phyloP scores from a whole-genome alignment of 2,888 invertebrate species.

The Coronaproctus castanopsis region DNA sequence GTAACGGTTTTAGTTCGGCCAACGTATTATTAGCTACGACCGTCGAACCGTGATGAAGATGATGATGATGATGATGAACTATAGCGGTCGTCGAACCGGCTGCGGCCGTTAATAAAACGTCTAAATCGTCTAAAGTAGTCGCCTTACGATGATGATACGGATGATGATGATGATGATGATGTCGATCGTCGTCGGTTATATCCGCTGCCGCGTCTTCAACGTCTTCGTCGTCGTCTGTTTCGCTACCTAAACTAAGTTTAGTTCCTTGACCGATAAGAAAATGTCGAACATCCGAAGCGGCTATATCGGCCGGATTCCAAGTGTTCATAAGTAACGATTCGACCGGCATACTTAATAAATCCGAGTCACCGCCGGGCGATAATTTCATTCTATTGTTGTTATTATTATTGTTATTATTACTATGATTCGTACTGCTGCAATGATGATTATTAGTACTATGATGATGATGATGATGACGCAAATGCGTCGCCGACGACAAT shows the following conservation, averaged over 20 bases:
- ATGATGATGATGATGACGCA: background rate
- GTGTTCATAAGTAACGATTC: conserved; percentile 51
- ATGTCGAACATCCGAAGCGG: conserved; percentile 30
- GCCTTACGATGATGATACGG: conserved; percentile 9
- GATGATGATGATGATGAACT: background rate
- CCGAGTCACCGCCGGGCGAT: conserved; percentile 23
- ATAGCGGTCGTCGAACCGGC: background rate
- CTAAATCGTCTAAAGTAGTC: conserved; percentile 20
- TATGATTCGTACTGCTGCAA: too few relatives aligned
- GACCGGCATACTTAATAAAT: conserved; percentile 26
- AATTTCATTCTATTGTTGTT: conserved; percentile 25
- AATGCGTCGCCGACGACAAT: background rate
- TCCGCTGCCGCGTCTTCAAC: conserved; percentile 14
- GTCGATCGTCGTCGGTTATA: too few relatives aligned
- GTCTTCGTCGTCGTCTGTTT: conserved; percentile 13
- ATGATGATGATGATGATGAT: too few relatives aligned
- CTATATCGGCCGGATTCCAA: conserved; percentile 35
- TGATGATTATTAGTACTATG: too few relatives aligned
- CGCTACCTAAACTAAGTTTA: conserved; percentile 12
- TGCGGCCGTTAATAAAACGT: conserved; percentile 14
- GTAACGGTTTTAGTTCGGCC: conserved; percentile 65
- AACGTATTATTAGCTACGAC: conserved; percentile 24
- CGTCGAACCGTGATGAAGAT: conserved; percentile 15
- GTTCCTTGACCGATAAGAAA: conserved; percentile 20
- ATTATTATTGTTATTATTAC: conserved; percentile 3